Percentiles rank a stretch among this genome's conserved stretches.
These are phyloP conservation scores for Orgyia antiqua DNA, from an alignment of 2,888 invertebrate genomes.

Conservation along the genomic window DNA sequence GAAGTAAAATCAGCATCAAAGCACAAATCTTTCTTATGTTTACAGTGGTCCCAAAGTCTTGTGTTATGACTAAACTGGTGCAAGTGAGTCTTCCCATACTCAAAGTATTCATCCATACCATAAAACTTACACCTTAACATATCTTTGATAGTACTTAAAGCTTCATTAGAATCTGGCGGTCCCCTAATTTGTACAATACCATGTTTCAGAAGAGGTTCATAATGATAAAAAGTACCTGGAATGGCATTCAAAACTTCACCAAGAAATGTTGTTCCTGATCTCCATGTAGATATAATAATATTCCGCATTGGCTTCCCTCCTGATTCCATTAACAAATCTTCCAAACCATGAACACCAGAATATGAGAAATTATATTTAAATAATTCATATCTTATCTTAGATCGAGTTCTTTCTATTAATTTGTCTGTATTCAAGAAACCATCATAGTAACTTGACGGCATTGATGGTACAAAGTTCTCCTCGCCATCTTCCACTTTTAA, in stretches of 20 bases:
- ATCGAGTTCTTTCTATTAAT: slow-evolving; percentile 55
- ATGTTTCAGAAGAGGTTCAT: slow-evolving; percentile 91
- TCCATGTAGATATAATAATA: slow-evolving; percentile 91
- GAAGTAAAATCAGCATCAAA: slow-evolving; percentile 81
- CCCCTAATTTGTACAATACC: slow-evolving; percentile 90
- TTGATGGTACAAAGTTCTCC: slow-evolving; percentile 40
- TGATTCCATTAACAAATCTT: slow-evolving; percentile 83
- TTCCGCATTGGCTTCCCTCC: slow-evolving; percentile 86
- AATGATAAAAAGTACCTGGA: slow-evolving; percentile 93
- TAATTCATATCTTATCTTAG: slow-evolving; percentile 58
- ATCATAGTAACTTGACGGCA: slow-evolving; percentile 58
- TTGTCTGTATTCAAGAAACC: slow-evolving; percentile 56
- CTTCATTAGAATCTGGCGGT: slow-evolving; percentile 82
- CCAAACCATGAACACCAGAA: slow-evolving; percentile 72
- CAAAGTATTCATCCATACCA: slow-evolving; percentile 85
- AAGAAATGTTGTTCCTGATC: slow-evolving; percentile 93
- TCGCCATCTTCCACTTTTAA: slow-evolving; percentile 80
- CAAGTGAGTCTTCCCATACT: slow-evolving; percentile 85
- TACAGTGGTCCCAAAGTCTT: slow-evolving; percentile 90
- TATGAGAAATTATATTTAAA: slow-evolving; percentile 53
- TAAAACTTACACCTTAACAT: slow-evolving; percentile 88
- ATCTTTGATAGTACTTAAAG: slow-evolving; percentile 82
- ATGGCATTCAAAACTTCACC: slow-evolving; percentile 90
- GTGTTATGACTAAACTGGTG: slow-evolving; percentile 92
- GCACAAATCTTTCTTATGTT: slow-evolving; percentile 71